Evolutionary conservation across 2,888 invertebrate species (phyloP), one percentile per base, ranked within the genome.

Genomic region (Biston betularia): DNA sequence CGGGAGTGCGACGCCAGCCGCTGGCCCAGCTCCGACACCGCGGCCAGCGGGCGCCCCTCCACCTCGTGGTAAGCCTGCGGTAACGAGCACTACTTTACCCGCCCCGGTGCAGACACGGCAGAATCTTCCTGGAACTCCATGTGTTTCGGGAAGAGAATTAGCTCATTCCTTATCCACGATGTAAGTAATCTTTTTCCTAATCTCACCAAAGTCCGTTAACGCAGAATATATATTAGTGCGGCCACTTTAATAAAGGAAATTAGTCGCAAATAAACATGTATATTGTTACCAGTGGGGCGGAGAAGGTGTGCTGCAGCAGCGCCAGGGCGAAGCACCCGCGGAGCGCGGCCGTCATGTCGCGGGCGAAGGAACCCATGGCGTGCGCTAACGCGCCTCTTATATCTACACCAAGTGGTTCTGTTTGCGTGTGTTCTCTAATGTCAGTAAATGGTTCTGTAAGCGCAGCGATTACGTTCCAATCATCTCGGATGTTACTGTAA

Each of bases 21-120:
- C 5, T 83, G 75, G 11, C 77, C 75, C 71, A 86, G 74, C 48
- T 83, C 85, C 9, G 83, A 73, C 38, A 83, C 79, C 24, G 81
- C 79, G 0, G 76, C 57, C 38, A 81, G 73, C 0, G 84, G 77
- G 10, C 72, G 75, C 0, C 65, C 53, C 12, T 79, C 79, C 0
- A 67, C 59, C 34, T 77, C 76, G 44, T 63, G 73, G 67, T 71
- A 71, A 2, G 74, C 48, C 78, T 79, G 59, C 8, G 44, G 40
- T 58, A 33, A 0, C 14, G 24, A 1, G 0, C 8, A 15, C 24
- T 0, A 8, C 38, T 8, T 38, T 9, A 38, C 38, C 2, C 38
- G 38, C 6, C 35, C 35, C 24, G 24, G 24, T 24, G 24, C 24
- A 24, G 24, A 24, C 24, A 24, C 3, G 1, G 24, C 24, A 24